Base-by-base conservation (phyloP, 2,113 vertebrate species). In the Tetrao urogallus region DNA sequence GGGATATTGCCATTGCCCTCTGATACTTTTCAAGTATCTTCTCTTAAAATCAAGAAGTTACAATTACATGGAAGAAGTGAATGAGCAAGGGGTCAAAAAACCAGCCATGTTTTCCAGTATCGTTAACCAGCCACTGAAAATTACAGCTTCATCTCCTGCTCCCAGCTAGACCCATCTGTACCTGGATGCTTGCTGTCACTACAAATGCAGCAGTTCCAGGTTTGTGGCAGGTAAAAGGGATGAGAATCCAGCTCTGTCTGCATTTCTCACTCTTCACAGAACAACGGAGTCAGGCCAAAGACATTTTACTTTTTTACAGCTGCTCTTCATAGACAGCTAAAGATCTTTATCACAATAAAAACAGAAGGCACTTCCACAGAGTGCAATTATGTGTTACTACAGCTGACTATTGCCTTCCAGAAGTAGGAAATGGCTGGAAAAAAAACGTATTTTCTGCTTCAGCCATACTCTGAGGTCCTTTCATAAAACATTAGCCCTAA, bases 301-400 rank as follows among this genome's bases (percentile, higher is more conserved):
- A 45, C 40, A 84, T 82, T 79, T 89, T 67, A 58, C 43, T 10
- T 77, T 93, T 94, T 96, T 92, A 94, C 79, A 90, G 88, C 61
- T 74, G 52, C 83, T 95, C 93, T 95, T 92, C 91, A 66, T 52
- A 91, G 95, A 87, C 88, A 94, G 67, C 80, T 42, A 18, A 76
- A 93, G 95, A 94, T 94, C 94, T 94, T 94, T 88, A 95, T 94
- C 94, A 78, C 28, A 60, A 58, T 82, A 64, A 94, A 92, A 94
- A 54, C 86, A 89, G 95, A 93, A 96, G 75, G 93, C 93, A 42
- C 27, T 86, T 89, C 92, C 85, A 88, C 7, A 48, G 90, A 94
- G 83, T 76, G 91, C 90, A 96, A 97, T 93, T 90, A 80, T 32
- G 79, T 88, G 91, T 84, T 96, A 75, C 94, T 97, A 74, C 34